Evolutionary conservation across 1,140 invertebrate species (phyloP), one percentile per base, ranked within the genome.

Genomic region (Heliconius himera): DNA sequence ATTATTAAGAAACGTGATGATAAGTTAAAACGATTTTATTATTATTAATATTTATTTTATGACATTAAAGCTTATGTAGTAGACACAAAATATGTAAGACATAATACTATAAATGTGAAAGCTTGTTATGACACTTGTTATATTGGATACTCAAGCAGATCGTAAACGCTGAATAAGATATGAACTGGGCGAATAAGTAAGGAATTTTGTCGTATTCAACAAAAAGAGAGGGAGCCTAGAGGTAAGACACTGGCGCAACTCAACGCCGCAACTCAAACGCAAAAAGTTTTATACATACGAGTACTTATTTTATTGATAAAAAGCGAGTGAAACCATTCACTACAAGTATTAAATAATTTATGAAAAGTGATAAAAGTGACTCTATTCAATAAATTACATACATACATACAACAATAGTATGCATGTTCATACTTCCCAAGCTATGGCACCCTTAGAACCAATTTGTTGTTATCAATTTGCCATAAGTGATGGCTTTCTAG

Each of bases 61-160:
- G 22, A 66, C n/a, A 66, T 66, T 16, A 66, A 66, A 66, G 60
- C 60, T 66, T 22, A 5, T 66, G 26, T 66, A 29, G 26, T 66
- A 6, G 11, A 16, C 11, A 66, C 60, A 66, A 66, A 60, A 29
- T 29, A 66, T 66, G 60, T 66, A 66, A 13, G 8, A 66, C 26
- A 66, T 66, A 66, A 66, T 66, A 66, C 60, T 29, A 66, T 29
- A 26, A 29, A 66, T 66, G 60, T 66, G 60, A 66, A 66, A 66
- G 60, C 26, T 66, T 66, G 60, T 60, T 60, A 60, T 60, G 56
- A 60, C 56, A 60, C 56, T 60, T 60, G 56, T 16, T 66, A 66
- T 66, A 66, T 66, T 66, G 60, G 26, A 29, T 66, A 66, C 26
- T 66, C 26, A 66, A 66, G 60, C 11, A 26, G 60, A 66, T 66